Evolutionary conservation across 2,113 vertebrate species (phyloP), one percentile per base, ranked within the genome.

Genomic region (Pteropus alecto): DNA sequence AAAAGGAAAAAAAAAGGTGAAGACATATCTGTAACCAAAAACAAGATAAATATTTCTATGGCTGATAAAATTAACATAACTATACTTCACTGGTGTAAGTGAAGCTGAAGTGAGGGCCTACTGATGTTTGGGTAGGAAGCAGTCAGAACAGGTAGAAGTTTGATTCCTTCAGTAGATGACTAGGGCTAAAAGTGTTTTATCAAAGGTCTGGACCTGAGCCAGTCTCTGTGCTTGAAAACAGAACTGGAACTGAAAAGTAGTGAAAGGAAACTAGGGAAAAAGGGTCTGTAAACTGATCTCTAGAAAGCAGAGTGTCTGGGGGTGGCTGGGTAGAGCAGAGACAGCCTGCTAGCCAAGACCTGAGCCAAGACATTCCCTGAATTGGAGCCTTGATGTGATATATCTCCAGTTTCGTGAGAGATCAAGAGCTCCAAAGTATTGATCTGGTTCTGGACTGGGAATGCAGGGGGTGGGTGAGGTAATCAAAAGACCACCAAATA

Each of bases 41-140:
- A 8, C n/a, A 88, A 68, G 26, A 6, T 76, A 60, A 48, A 41
- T 68, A n/a, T 41, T 24, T 51, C 48, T 28, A 7, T 41, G 35
- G 21, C 71, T 82, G 51, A 74, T n/a, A 51, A 74, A 95, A 68
- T 48, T 7, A 51, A 30, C 38, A 65, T 78, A 82, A 82, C n/a
- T 10, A 33, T 18, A 41, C 60, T 51, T 51, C 46, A 33, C 51
- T 51, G 15, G 4, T 51, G 35, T 3, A 67, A 65, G 48, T n/a
- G n/a, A 88, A 67, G 13, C n/a, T 0, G 6, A 51, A 35, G 26
- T 4, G n/a, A 79, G 12, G 74, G 16, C 4, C 35, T 51, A 0
- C 38, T 16, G 54, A 18, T 12, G 35, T 24, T 9, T n/a, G 51
- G 11, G 28, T 2, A n/a, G n/a, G n/a, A 14, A 51, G 58, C 16